Base-by-base conservation (phyloP, 1,140 invertebrate genomes). In the Diprion similis region DNA sequence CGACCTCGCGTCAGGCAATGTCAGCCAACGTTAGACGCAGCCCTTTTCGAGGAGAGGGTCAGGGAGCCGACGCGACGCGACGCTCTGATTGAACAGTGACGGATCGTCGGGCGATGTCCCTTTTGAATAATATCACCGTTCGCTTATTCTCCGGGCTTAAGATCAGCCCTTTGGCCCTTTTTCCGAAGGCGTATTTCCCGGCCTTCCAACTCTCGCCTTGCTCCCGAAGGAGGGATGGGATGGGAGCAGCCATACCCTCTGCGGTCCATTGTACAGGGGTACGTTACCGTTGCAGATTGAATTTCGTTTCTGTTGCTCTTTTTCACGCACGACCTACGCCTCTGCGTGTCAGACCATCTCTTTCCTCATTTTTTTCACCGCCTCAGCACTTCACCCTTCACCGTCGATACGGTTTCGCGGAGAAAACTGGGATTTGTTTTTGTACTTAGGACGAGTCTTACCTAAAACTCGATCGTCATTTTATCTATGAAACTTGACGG, bases 1-100 rank as follows among this genome's bases (percentile, higher is more conserved):
- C 72, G 74, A 79, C 73, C 70, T 71, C 64, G 69, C 70, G 19
- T 68, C 66, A 68, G 15, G 11, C 66, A 18, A 45, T 19, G 66
- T 45, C 37, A 68, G 17, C 66, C 66, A 19, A 18, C 18, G 18
- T 68, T 10, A 11, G 17, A 68, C 15, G 37, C 13, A 64, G 59
- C 18, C 37, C 37, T 18, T 45, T 19, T 13, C 6, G 11, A 72
- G 69, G 74, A 59, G 45, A 48, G n/a, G 67, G 66, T 66, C 47
- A 70, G 64, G 67, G 68, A 75, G 71, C 65, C 37, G 47, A 68
- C 70, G 59, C 18, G 68, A 75, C 68, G 48, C 37, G 47, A 68
- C 70, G 59, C 18, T 18, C 66, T 68, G 66, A 68, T 68, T 68
- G 66, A 68, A 68, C 66, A 18, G 17, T 68, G 66, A 68, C 66